phyloP scores from a whole-genome alignment of 2,888 invertebrate species.

The Mimumesa dahlbomi region DNA sequence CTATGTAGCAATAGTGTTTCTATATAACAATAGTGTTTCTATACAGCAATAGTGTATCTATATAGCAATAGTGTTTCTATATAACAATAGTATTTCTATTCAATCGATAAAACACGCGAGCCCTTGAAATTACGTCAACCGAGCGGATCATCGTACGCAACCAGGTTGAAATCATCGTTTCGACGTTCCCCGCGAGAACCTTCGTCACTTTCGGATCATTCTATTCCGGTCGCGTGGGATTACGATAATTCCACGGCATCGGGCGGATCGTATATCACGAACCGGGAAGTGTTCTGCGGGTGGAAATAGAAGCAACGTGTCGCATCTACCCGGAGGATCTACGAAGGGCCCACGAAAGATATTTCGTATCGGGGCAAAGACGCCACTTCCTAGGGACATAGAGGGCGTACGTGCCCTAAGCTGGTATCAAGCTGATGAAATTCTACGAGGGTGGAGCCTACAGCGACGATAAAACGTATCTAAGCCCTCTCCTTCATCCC shows the following conservation, averaged over 20 bases:
- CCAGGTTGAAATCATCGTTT: no score
- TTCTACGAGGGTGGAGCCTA: slow-evolving; percentile 63
- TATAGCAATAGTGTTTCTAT: no score
- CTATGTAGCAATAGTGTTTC: no score
- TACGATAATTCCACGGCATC: slow-evolving; percentile 38
- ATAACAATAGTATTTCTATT: no score
- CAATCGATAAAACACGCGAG: no score
- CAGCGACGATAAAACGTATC: slow-evolving; percentile 53
- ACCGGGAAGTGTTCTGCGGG: not conserved
- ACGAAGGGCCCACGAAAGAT: slow-evolving; percentile 7
- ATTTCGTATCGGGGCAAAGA: slow-evolving; percentile 28
- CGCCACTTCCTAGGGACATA: slow-evolving; percentile 21
- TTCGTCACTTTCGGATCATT: no score
- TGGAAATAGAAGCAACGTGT: not conserved
- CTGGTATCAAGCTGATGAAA: slow-evolving; percentile 67
- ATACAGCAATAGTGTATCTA: no score
- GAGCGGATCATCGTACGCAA: no score
- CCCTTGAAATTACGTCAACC: no score
- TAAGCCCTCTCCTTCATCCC: slow-evolving; percentile 49
- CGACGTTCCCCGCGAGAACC: no score
- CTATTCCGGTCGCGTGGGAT: no score
- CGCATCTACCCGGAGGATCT: not conserved
- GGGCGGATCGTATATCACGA: slow-evolving; percentile 4
- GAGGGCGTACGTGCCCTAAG: slow-evolving; percentile 55
- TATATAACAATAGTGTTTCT: no score